Evolutionary conservation across 2,888 invertebrate species (phyloP), one percentile per base, ranked within the genome.

Genomic region (Abrostola tripartita): DNA sequence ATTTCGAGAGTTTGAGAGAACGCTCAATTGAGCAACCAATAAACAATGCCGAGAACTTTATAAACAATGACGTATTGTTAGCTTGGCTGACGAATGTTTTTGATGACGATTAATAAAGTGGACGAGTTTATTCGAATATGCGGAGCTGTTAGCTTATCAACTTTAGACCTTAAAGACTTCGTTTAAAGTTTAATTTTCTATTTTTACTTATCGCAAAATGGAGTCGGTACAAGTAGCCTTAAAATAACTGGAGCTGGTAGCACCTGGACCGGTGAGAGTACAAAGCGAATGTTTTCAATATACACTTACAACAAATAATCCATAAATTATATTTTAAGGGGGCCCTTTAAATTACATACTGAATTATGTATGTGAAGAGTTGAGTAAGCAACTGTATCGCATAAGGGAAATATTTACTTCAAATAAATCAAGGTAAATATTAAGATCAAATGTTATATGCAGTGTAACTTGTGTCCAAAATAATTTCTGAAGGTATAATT

Each of bases 11-110:
- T n/a, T 67, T 61, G 37, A 52, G 49, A 71, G 65, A 83, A 86
- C n/a, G 84, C 84, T 83, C 88, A 91, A 88, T 88, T 90, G 90
- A 90, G 86, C 90, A 90, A 82, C 84, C 70, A 72, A 72, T 68
- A 68, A 78, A 83, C 79, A 81, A 73, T 74, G 65, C 41, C 37
- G 52, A 50, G 73, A 65, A 55, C 54, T 56, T 65, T 67, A 49
- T 58, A 61, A 68, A 53, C 63, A 37, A 52, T 66, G 12, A 9
- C 36, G 24, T 52, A 70, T 62, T 68, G 56, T 72, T 68, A 53
- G 42, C 12, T 69, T 59, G 62, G 51, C 50, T 10, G 65, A 76
- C 67, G 74, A 76, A 71, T 72, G 71, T 77, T 68, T 55, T 61
- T 55, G 55, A 76, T 65, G 60, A 56, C 66, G 55, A 72, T 77